Percentiles rank a stretch among this genome's conserved stretches.
Conservation (phyloP, 1,140 invertebrate species). For the Manduca sexta region DNA sequence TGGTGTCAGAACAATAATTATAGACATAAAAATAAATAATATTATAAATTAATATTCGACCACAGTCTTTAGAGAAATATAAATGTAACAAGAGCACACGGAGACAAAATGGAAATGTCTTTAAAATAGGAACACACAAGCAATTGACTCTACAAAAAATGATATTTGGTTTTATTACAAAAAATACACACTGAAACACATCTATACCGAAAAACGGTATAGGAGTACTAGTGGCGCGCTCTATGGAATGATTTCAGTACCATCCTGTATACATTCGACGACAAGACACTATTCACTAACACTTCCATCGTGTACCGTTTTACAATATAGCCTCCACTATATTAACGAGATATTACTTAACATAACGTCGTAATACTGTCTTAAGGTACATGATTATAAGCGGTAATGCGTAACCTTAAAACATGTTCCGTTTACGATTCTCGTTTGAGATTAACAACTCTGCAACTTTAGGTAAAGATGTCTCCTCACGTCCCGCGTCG, state of each 20-base stretch:
- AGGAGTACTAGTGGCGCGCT: slow-evolving; percentile 26
- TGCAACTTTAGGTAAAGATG: slow-evolving; percentile 54
- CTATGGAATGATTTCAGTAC: slow-evolving; percentile 52
- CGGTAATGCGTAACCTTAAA: slow-evolving; percentile 43
- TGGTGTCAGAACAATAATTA: slow-evolving; percentile 49
- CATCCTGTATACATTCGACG: slow-evolving; percentile 9
- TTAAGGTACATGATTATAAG: slow-evolving; percentile 45
- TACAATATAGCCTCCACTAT: slow-evolving; percentile 53
- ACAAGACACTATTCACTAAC: slow-evolving; percentile 24
- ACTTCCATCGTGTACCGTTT: slow-evolving; percentile 33
- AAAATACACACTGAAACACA: slow-evolving; percentile 20
- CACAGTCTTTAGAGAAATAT: slow-evolving; percentile 60
- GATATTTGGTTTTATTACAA: slow-evolving; percentile 51
- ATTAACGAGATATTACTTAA: slow-evolving; percentile 40
- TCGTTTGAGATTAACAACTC: slow-evolving; percentile 26
- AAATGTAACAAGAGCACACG: slow-evolving; percentile 46
- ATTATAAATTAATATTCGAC: slow-evolving; percentile 63
- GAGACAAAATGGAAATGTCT: slow-evolving; percentile 50
- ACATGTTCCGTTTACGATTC: slow-evolving; percentile 41
- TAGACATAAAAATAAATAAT: slow-evolving; percentile 67
- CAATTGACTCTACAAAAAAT: slow-evolving; percentile 28
- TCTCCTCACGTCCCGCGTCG: slow-evolving; percentile 10
- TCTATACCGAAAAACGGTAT: slow-evolving; percentile 8
- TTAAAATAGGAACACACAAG: slow-evolving; percentile 61
- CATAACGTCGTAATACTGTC: slow-evolving; percentile 55